Conservation (phyloP, 2,113 vertebrate genomes). For the Alligator sinensis region DNA sequence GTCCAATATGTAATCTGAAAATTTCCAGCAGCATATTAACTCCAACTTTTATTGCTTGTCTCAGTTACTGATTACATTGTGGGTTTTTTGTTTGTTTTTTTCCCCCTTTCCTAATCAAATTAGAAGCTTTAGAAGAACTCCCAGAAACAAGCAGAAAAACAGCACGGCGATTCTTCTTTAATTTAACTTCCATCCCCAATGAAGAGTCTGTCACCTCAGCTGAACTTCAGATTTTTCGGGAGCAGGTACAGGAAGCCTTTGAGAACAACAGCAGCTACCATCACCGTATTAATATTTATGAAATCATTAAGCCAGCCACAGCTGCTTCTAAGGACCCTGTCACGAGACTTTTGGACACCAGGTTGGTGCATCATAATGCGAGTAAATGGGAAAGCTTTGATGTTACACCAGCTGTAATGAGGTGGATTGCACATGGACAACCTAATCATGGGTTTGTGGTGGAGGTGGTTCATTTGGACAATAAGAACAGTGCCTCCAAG, state of each 20-base stretch:
- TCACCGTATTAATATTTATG: constrained; percentile 98
- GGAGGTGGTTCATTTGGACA: constrained; percentile 91
- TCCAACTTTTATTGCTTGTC: constrained; percentile 24
- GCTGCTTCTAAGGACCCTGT: constrained; percentile 84
- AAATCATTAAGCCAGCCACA: constrained; percentile 89
- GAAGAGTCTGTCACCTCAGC: constrained; percentile 95
- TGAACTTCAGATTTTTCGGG: constrained; percentile 95
- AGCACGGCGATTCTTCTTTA: constrained; percentile 95
- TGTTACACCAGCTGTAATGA: constrained; percentile 91
- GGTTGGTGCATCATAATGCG: constrained; percentile 92
- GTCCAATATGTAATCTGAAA: constrained; percentile 10
- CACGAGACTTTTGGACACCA: constrained; percentile 95
- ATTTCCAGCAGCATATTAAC: not conserved
- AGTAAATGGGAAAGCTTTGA: constrained; percentile 98
- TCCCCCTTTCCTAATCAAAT: constrained; percentile 48
- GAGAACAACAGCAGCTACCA: constrained; percentile 81
- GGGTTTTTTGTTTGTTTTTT: not conserved
- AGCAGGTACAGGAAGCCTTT: constrained; percentile 86
- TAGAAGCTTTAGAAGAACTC: constrained; percentile 94
- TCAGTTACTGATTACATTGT: constrained; percentile 45
- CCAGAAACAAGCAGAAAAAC: constrained; percentile 90
- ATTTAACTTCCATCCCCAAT: constrained; percentile 91
- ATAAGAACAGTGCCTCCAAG: constrained; percentile 79
- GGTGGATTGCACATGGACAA: constrained; percentile 91
- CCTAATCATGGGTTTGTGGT: constrained; percentile 95